These are phyloP conservation scores for Dasypus novemcinctus DNA, from an alignment of 2,113 vertebrate species.

Conservation along the genomic window DNA sequence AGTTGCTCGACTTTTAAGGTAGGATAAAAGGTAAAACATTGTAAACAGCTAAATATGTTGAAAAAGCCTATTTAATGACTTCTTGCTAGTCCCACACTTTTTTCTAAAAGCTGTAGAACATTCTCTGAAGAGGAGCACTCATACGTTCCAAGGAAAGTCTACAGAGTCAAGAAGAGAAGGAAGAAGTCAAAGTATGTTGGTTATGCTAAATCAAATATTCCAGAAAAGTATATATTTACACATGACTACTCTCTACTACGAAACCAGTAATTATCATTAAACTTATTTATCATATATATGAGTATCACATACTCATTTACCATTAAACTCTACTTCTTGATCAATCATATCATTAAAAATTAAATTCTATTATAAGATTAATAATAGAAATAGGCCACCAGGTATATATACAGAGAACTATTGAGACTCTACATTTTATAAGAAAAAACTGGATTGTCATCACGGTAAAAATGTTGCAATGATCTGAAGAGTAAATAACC, in stretches of 20 bases:
- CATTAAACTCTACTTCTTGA: not conserved
- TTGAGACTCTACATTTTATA: not conserved
- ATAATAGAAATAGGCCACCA: not conserved
- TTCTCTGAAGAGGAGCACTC: constrained; percentile 13
- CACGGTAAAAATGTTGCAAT: not conserved
- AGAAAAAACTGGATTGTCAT: not conserved
- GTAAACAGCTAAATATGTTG: not conserved
- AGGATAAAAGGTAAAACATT: not conserved
- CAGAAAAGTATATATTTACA: not conserved
- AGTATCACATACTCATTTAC: not conserved
- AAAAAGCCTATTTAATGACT: not conserved
- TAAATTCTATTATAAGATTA: not conserved
- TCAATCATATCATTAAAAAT: not conserved
- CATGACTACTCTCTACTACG: not conserved
- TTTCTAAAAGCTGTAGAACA: not conserved
- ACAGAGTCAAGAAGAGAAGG: constrained; percentile 3
- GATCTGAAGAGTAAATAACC: not conserved
- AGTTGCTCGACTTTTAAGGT: not conserved
- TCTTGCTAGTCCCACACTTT: not conserved
- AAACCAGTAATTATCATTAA: not conserved
- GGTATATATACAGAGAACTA: not conserved
- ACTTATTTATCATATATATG: not conserved
- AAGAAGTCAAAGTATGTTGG: not conserved
- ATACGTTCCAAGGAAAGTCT: constrained; percentile 25
- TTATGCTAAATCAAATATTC: not conserved